phyloP scores from a whole-genome alignment of 2,113 vertebrate species.

The Lynx canadensis region DNA sequence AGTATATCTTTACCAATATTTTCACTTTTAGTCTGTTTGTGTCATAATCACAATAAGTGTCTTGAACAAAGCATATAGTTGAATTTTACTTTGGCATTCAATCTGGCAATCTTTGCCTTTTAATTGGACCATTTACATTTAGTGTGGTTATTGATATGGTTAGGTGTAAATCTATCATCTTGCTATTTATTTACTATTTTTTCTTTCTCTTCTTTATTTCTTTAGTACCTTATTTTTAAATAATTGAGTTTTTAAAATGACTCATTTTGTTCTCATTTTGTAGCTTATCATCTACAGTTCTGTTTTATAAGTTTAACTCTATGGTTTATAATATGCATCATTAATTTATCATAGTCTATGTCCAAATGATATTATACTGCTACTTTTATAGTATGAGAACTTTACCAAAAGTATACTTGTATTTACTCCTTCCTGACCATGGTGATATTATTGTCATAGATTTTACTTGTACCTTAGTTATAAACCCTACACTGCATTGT shows the following conservation, averaged over 20 bases:
- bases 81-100: neutral
- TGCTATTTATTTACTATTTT: neutral
- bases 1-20: neutral
- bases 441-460: neutral
- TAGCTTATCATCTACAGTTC: neutral
- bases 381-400: neutral
- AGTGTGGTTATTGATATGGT: neutral
- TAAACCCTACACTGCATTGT: neutral
- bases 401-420: neutral
- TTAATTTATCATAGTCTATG: neutral
- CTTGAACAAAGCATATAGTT: neutral
- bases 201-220: neutral
- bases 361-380: neutral
- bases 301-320: neutral
- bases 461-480: neutral
- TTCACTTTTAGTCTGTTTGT: neutral
- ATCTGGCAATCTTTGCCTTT: neutral
- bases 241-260: neutral
- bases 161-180: neutral
- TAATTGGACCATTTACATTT: neutral
- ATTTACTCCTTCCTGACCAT: neutral
- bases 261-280: neutral
- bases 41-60: neutral
- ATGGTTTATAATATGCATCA: neutral
- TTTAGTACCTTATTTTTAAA: neutral